These are phyloP conservation scores for Tachuris rubrigastra DNA, from an alignment of 2,113 vertebrate species.

Conservation along the genomic window DNA sequence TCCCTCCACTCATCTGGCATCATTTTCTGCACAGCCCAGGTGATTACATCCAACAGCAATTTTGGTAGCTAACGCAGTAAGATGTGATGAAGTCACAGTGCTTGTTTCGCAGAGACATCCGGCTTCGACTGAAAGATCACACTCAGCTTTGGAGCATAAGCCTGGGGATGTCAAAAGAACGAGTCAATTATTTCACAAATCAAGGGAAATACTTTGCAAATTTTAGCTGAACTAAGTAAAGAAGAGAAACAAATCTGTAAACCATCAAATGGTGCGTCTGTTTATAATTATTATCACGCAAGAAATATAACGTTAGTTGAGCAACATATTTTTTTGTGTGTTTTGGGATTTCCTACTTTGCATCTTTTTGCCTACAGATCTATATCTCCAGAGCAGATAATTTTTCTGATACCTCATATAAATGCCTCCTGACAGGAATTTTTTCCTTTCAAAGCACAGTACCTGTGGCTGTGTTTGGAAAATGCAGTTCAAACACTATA, in stretches of 20 bases:
- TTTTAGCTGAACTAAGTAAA: slow-evolving; percentile 28
- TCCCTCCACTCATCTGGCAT: background rate
- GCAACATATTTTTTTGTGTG: slow-evolving; percentile 39
- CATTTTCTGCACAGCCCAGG: background rate
- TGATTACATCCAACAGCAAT: background rate
- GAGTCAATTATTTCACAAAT: slow-evolving; percentile 23
- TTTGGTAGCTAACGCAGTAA: background rate
- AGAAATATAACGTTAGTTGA: slow-evolving; percentile 24
- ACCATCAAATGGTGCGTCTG: background rate
- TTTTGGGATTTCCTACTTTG: slow-evolving; percentile 55
- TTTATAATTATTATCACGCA: slow-evolving; percentile 38
- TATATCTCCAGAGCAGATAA: background rate
- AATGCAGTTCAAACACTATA: background rate
- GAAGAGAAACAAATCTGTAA: slow-evolving; percentile 24
- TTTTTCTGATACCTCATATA: background rate
- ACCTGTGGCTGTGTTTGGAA: background rate
- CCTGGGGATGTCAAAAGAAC: background rate
- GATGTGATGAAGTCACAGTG: background rate
- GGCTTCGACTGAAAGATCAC: background rate
- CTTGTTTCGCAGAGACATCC: background rate
- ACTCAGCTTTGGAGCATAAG: background rate
- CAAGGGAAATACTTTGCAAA: slow-evolving; percentile 9
- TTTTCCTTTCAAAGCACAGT: background rate
- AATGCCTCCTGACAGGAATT: background rate
- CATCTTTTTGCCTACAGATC: slow-evolving; percentile 27